phyloP scores from a whole-genome alignment of 2,888 invertebrate genomes.

The Icerya purchasi region DNA sequence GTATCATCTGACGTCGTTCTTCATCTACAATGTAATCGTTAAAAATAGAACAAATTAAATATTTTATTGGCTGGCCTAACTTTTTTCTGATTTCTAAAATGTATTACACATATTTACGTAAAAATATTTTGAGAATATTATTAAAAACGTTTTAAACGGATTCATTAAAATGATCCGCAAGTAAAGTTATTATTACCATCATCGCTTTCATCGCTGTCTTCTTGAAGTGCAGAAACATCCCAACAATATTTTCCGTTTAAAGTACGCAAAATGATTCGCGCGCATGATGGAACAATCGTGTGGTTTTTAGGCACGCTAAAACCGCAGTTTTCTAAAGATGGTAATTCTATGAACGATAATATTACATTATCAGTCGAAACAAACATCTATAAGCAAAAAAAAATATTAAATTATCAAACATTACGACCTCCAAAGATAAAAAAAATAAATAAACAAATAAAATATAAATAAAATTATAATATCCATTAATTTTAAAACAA shows the following conservation, averaged over 20 bases:
- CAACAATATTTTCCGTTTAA: conserved; percentile 86
- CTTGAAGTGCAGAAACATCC: conserved; percentile 66
- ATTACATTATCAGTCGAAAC: conserved; percentile 26
- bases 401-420: not conserved
- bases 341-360: conserved; percentile 72
- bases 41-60: no score
- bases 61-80: no score
- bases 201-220: not conserved
- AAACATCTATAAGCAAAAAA: conserved; percentile 12
- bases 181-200: no score
- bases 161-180: no score
- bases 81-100: no score
- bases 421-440: not conserved
- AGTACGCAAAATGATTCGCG: conserved; percentile 69
- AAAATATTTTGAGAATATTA: no score
- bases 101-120: no score
- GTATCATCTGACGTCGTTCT: not conserved
- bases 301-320: conserved; percentile 55
- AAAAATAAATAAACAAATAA: not conserved
- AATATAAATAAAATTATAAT: not conserved
- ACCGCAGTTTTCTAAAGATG: conserved; percentile 57
- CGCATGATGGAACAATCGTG: conserved; percentile 58
- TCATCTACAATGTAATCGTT: not conserved
- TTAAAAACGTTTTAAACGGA: no score
- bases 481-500: no score